These are phyloP conservation scores for Trichomycterus rosablanca DNA, from an alignment of 2,113 vertebrate genomes.

Conservation along the genomic window DNA sequence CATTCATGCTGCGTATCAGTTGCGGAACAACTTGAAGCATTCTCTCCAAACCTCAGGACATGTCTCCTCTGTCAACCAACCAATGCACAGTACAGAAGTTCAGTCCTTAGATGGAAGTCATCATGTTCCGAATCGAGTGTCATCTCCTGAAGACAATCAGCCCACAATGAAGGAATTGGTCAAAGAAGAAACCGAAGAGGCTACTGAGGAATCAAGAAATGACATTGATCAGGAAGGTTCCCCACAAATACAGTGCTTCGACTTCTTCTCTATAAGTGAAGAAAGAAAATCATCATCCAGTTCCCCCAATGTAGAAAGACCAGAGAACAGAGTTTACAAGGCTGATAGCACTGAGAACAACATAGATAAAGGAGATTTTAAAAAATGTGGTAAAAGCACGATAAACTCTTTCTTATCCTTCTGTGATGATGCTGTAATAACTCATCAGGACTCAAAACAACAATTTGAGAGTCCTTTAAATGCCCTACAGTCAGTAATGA, in stretches of 20 bases:
- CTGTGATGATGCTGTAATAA: slow-evolving; percentile 83
- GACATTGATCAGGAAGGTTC: slow-evolving; percentile 75
- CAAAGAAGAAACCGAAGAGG: slow-evolving; percentile 90
- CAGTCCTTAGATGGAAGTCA: slow-evolving; percentile 81
- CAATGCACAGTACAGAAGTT: slow-evolving; percentile 74
- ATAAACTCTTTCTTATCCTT: slow-evolving; percentile 66
- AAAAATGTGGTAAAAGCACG: slow-evolving; percentile 46
- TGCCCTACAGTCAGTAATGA: slow-evolving; percentile 98
- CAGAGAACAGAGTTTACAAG: slow-evolving; percentile 24
- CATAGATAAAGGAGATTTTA: slow-evolving; percentile 57
- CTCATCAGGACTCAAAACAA: slow-evolving; percentile 87
- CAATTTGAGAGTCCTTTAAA: slow-evolving; percentile 96
- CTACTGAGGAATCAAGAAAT: slow-evolving; percentile 85
- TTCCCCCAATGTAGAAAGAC: slow-evolving; percentile 40
- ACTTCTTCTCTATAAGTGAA: slow-evolving; percentile 78
- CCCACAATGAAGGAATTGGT: slow-evolving; percentile 92
- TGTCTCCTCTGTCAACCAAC: slow-evolving; percentile 74
- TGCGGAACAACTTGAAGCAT: slow-evolving; percentile 89
- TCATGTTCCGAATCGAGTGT: slow-evolving; percentile 62
- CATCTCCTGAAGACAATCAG: slow-evolving; percentile 84
- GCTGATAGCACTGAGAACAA: slow-evolving; percentile 44
- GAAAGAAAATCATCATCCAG: slow-evolving; percentile 65
- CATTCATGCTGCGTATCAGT: slow-evolving; percentile 98
- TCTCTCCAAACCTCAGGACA: slow-evolving; percentile 78
- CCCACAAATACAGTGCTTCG: slow-evolving; percentile 69